A percentile compares a stretch with the other conserved stretches of the same genome.
phyloP scores from a whole-genome alignment of 2,888 invertebrate genomes.

The Anthoptus insignis region DNA sequence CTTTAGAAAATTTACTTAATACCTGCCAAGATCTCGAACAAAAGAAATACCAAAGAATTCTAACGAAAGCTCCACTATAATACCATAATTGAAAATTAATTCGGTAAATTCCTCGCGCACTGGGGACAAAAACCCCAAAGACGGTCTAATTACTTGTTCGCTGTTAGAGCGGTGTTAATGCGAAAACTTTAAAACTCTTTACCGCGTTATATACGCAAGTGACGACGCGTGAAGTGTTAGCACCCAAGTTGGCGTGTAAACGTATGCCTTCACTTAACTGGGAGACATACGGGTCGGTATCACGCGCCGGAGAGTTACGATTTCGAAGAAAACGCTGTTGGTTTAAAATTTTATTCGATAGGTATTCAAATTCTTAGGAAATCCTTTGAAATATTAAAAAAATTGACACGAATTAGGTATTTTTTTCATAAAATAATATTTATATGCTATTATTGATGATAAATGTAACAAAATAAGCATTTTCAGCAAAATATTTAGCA shows the following conservation, averaged over 20 bases:
- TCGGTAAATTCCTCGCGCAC: conserved; percentile 37
- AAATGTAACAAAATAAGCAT: no score
- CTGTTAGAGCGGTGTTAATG: conserved; percentile 62
- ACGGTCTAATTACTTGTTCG: conserved; percentile 52
- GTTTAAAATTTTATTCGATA: no score
- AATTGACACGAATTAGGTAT: no score
- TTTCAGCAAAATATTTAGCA: no score
- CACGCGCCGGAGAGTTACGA: conserved; percentile 31
- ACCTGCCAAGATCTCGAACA: no score
- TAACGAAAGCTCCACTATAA: conserved; percentile 20
- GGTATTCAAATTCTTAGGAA: no score
- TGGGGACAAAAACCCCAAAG: conserved; percentile 39
- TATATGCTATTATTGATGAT: no score
- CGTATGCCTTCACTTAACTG: conserved; percentile 60
- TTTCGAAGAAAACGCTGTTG: neutral
- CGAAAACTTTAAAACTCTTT: conserved; percentile 72
- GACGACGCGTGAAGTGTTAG: conserved; percentile 68
- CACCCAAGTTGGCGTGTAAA: conserved; percentile 76
- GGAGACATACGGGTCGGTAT: conserved; percentile 57
- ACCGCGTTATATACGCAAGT: conserved; percentile 58
- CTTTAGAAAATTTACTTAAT: no score
- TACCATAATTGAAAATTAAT: conserved; percentile 25
- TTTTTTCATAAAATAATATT: no score
- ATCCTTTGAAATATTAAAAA: no score
- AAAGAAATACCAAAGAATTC: neutral